Evolutionary conservation across 2,888 invertebrate species (phyloP).

Genomic region (Agrochola litura): DNA sequence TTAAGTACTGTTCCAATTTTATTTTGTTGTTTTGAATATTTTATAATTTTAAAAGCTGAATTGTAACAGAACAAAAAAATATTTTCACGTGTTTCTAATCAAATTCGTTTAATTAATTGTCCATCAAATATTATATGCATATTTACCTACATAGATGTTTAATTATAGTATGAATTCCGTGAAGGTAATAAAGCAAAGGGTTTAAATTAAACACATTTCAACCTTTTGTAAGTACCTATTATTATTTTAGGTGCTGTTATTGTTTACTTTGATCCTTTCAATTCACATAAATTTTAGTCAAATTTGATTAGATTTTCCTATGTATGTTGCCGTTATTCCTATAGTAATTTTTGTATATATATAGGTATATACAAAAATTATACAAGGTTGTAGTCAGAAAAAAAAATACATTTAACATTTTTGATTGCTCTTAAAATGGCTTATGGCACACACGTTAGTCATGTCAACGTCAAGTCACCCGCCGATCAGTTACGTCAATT

Average conservation of each 20-base stretch:
- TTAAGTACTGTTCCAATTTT: not conserved
- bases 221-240: constrained; percentile 33
- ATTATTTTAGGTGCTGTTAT: constrained; percentile 18
- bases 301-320: constrained; percentile 10
- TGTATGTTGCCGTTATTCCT: not conserved
- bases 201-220: constrained; percentile 47
- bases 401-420: too few relatives aligned
- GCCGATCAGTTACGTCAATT: too few relatives aligned
- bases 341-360: not conserved
- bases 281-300: constrained; percentile 3
- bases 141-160: constrained; percentile 3
- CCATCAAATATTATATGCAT: not conserved
- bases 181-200: constrained; percentile 26
- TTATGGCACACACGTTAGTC: too few relatives aligned
- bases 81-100: not conserved
- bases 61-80: not conserved
- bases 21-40: not conserved
- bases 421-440: too few relatives aligned
- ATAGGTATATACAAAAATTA: too few relatives aligned
- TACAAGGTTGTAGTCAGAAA: too few relatives aligned
- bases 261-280: constrained; percentile 11
- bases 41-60: not conserved
- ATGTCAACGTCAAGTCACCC: too few relatives aligned
- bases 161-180: not conserved
- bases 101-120: constrained; percentile 17